These are phyloP conservation scores for Pseudopleuronectes americanus DNA, from an alignment of 2,797 vertebrate genomes.

Conservation along the genomic window DNA sequence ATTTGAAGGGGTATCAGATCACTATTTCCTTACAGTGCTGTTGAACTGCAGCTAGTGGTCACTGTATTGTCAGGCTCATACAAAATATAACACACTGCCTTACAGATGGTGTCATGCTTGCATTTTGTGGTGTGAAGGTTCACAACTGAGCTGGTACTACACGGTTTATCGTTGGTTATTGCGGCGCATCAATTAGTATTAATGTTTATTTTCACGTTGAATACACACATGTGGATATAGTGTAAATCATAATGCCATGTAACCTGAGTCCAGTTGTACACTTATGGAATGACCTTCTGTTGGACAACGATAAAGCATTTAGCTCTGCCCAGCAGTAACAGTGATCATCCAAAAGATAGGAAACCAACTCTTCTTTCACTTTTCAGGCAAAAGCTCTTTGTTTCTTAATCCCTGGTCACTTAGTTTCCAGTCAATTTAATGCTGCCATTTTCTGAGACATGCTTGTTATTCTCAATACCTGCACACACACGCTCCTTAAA, in stretches of 20 bases:
- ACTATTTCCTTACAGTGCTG: no score
- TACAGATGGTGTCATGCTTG: neutral
- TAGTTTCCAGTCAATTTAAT: conserved; percentile 44
- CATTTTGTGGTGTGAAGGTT: neutral
- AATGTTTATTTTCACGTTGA: neutral
- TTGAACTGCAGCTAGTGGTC: no score
- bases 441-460: neutral
- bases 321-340: neutral
- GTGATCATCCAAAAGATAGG: neutral
- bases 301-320: conserved; percentile 2
- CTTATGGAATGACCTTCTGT: neutral
- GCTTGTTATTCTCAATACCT: conserved; percentile 11
- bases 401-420: conserved; percentile 8
- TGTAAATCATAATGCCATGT: no score
- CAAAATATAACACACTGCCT: no score
- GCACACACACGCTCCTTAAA: conserved; percentile 8
- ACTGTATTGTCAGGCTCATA: no score
- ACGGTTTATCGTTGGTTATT: neutral
- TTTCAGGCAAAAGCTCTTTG: neutral
- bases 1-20: no score
- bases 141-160: no score
- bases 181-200: neutral
- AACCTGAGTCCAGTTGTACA: neutral
- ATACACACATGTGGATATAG: neutral
- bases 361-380: neutral